Base-by-base conservation (phyloP, 1,140 invertebrate genomes). In the Panonychus citri region DNA sequence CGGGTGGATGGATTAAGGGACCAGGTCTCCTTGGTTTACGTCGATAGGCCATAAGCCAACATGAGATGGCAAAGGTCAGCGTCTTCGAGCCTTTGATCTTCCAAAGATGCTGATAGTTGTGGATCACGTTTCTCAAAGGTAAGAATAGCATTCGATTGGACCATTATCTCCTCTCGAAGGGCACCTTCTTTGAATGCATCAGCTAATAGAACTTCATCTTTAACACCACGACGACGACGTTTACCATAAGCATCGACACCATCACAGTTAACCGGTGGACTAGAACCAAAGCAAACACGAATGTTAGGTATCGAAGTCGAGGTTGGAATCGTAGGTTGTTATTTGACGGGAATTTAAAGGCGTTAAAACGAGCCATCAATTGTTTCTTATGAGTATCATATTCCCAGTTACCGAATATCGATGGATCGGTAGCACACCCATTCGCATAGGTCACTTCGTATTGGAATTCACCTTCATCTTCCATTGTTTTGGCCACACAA, bases 281-380 rank as follows among this genome's bases (percentile, higher is more conserved):
- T 93, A 70, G 81, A 83, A 68, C 86, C 85, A 66, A 93, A 93
- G 74, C 88, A 93, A 4, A 93, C 86, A 48, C 87, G 76, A 66
- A 93, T 88, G 67, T 90, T 91, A 68, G 87, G n/a, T n/a, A n/a
- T n/a, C n/a, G n/a, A n/a, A n/a, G n/a, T n/a, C n/a, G n/a, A n/a
- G n/a, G 93, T 69, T 91, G 86, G 82, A 93, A 93, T 68, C 85
- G 74, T 62, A 93, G 86, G 66, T 88, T 90, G 64, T 90, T 87
- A 64, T 84, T 87, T 58, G 82, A 85, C 0, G 87, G 88, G 77
- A 94, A 94, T 68, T 94, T 93, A 68, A 94, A 94, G 7, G 59
- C 88, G 67, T 89, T 89, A 67, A 94, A 91, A 58, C 80, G 78
- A 42, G 86, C 86, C 64, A 82, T 73, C 24, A 93, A 69, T 13